A percentile compares a stretch with the other conserved stretches of the same genome.
phyloP scores from a whole-genome alignment of 2,888 invertebrate species.

The Apamea anceps region DNA sequence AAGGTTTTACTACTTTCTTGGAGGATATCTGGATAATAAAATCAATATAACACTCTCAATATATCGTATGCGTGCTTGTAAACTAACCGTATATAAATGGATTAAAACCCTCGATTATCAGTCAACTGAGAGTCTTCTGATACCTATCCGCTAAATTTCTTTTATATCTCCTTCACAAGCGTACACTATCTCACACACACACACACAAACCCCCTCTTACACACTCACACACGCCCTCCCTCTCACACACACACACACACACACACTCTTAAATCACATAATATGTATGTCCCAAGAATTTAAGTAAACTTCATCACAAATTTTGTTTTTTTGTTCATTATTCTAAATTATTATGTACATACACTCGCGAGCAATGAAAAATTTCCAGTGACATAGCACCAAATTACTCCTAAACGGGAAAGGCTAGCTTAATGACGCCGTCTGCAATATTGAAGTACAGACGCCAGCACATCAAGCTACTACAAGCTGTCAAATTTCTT shows the following conservation, averaged over 20 bases:
- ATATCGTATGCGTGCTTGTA: too few relatives aligned
- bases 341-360: too few relatives aligned
- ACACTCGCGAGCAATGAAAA: too few relatives aligned
- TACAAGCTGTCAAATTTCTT: too few relatives aligned
- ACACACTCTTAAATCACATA: background rate
- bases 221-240: too few relatives aligned
- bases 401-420: too few relatives aligned
- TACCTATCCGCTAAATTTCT: background rate
- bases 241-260: background rate
- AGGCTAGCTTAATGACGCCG: too few relatives aligned
- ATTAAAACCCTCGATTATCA: background rate
- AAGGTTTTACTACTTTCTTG: background rate
- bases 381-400: too few relatives aligned
- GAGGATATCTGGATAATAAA: background rate
- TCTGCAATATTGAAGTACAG: too few relatives aligned
- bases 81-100: too few relatives aligned
- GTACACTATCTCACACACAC: background rate
- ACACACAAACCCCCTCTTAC: background rate
- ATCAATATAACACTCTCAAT: background rate
- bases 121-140: background rate
- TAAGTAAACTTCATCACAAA: background rate
- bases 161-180: background rate
- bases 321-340: too few relatives aligned
- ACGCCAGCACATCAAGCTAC: too few relatives aligned
- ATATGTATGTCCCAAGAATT: background rate